Percentiles rank a stretch among this genome's conserved stretches.
phyloP scores from a whole-genome alignment of 2,888 invertebrate genomes.

The Anodontia alba region DNA sequence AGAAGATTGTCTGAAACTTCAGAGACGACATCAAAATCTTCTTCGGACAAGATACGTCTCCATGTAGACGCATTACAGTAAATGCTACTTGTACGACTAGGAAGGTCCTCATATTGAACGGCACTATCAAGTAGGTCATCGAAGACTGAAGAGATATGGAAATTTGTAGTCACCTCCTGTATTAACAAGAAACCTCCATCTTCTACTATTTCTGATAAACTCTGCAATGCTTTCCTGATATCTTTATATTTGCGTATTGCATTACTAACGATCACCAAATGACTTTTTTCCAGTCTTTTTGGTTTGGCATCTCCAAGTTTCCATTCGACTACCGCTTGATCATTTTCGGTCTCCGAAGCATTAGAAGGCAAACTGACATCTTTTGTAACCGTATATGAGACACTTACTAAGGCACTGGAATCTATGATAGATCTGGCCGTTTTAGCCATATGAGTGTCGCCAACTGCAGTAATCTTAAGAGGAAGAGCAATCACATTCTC shows the following conservation, averaged over 20 bases:
- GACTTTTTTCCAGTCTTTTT: constrained; percentile 57
- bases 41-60: constrained; percentile 69
- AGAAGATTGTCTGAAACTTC: constrained; percentile 89
- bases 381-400: constrained; percentile 88
- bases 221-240: constrained; percentile 63
- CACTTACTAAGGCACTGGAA: constrained; percentile 89
- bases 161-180: constrained; percentile 84
- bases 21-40: constrained; percentile 87
- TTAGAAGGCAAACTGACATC: constrained; percentile 85
- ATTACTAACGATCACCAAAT: constrained; percentile 80
- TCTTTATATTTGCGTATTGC: constrained; percentile 72
- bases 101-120: constrained; percentile 39
- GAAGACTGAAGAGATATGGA: constrained; percentile 70
- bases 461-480: constrained; percentile 88
- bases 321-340: constrained; percentile 87
- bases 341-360: constrained; percentile 60
- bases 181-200: constrained; percentile 86
- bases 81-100: constrained; percentile 56
- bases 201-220: constrained; percentile 87
- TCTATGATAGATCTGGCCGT: constrained; percentile 83
- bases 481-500: constrained; percentile 51
- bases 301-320: constrained; percentile 87
- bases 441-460: constrained; percentile 63
- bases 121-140: constrained; percentile 60
- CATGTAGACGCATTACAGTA: constrained; percentile 72